phyloP scores from a whole-genome alignment of 2,888 invertebrate species.

The Mechanitis mazaeus region DNA sequence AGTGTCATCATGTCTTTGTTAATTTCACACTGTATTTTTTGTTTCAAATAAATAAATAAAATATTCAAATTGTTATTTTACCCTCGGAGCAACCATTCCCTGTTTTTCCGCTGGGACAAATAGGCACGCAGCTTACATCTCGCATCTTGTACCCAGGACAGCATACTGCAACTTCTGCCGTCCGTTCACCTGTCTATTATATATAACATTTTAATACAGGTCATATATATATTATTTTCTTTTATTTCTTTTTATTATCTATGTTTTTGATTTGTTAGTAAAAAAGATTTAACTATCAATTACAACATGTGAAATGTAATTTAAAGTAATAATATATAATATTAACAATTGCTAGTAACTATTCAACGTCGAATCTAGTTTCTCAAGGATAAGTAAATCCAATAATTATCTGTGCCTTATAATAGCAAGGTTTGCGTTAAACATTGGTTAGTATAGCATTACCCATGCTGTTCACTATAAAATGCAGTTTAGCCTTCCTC shows the following conservation, averaged over 20 bases:
- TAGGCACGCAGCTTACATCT: conserved; percentile 78
- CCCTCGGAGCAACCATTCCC: conserved; percentile 78
- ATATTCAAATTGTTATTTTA: conserved; percentile 40
- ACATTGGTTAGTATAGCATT: conserved; percentile 4
- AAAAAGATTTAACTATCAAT: no score
- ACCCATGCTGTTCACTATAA: no score
- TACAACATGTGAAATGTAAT: no score
- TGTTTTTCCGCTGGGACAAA: conserved; percentile 79
- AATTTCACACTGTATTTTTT: no score
- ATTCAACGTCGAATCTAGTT: not conserved
- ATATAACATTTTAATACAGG: conserved; percentile 5
- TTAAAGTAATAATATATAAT: no score
- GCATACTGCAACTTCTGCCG: conserved; percentile 82
- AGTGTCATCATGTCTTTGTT: no score
- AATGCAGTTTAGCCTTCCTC: no score
- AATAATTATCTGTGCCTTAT: conserved; percentile 2
- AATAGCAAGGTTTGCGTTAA: conserved; percentile 1
- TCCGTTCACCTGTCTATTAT: conserved; percentile 80
- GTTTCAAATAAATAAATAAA: no score
- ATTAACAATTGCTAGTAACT: not conserved
- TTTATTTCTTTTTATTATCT: not conserved
- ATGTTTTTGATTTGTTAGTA: no score
- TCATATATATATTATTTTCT: not conserved
- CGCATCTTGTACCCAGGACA: conserved; percentile 84
- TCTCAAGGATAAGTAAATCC: not conserved